phyloP scores from a whole-genome alignment of 2,113 vertebrate genomes.

The Ursus arctos region DNA sequence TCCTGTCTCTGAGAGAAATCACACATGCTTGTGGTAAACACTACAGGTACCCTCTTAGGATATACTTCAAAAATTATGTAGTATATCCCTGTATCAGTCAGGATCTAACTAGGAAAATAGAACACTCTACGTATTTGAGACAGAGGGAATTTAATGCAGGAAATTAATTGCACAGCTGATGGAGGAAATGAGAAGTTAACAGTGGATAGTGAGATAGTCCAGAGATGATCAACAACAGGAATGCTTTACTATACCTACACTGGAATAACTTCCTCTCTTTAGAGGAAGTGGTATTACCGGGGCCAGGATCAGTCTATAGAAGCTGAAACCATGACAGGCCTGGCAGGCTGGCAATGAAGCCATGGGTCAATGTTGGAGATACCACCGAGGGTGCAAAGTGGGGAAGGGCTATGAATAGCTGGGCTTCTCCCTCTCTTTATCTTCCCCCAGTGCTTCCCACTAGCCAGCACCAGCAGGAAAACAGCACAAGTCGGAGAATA shows the following conservation, averaged over 20 bases:
- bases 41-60: neutral
- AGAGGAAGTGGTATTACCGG: neutral
- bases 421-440: neutral
- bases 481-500: neutral
- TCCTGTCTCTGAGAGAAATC: neutral
- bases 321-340: neutral
- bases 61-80: slow-evolving; percentile 27
- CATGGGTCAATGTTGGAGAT: neutral
- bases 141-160: neutral
- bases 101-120: neutral
- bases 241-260: neutral
- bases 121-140: slow-evolving; percentile 8
- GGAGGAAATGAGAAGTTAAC: neutral
- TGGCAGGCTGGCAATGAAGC: neutral
- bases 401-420: neutral
- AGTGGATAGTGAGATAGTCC: neutral
- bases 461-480: neutral
- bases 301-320: neutral
- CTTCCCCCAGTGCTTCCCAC: neutral
- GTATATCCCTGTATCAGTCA: neutral
- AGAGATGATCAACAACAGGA: neutral
- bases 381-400: neutral
- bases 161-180: neutral
- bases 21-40: neutral
- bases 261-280: neutral